These are phyloP conservation scores for Boloria euphrosyne DNA, from an alignment of 2,888 invertebrate genomes.

Conservation along the genomic window DNA sequence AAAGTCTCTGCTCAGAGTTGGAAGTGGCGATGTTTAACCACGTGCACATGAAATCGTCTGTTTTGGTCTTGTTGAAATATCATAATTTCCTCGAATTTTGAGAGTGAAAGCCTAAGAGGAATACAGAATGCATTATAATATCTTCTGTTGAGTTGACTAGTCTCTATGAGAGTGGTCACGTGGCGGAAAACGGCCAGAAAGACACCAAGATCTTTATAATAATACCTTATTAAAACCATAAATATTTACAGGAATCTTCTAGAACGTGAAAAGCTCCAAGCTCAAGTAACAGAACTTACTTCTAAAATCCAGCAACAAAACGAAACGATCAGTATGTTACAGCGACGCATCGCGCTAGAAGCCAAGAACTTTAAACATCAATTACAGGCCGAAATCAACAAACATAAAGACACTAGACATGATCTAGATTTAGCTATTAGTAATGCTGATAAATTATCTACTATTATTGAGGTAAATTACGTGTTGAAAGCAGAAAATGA, in stretches of 20 bases:
- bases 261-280: slow-evolving; percentile 88
- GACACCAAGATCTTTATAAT: no score
- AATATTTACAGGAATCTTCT: slow-evolving; percentile 80
- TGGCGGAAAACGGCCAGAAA: no score
- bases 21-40: no score
- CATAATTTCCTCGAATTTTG: background rate
- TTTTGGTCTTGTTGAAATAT: no score
- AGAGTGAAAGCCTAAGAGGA: no score
- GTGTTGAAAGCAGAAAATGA: background rate
- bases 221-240: no score
- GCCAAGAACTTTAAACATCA: slow-evolving; percentile 88
- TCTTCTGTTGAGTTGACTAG: no score
- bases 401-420: slow-evolving; percentile 86
- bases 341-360: slow-evolving; percentile 87
- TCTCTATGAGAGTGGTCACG: no score
- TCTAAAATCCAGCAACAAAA: slow-evolving; percentile 83
- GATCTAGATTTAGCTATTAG: slow-evolving; percentile 84
- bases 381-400: slow-evolving; percentile 85
- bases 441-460: slow-evolving; percentile 84
- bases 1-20: no score
- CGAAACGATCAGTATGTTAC: slow-evolving; percentile 84
- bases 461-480: slow-evolving; percentile 11
- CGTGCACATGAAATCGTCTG: no score
- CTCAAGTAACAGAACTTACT: slow-evolving; percentile 82
- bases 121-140: no score